Conservation (phyloP, 2,113 vertebrate genomes). For the Bufo gargarizans region DNA sequence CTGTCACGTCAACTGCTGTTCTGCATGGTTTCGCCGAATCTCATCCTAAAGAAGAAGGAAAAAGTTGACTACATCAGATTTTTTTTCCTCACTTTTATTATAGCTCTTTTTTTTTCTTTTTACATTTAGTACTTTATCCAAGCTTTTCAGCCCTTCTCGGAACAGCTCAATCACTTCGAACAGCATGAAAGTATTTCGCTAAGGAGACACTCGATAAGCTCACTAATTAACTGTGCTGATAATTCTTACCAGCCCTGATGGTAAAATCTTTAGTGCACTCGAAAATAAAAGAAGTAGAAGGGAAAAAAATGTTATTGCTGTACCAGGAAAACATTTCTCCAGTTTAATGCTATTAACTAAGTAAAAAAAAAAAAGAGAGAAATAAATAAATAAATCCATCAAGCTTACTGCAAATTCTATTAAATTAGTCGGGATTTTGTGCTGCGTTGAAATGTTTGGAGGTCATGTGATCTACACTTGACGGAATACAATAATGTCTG, state of each 20-base stretch:
- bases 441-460: conserved; percentile 13
- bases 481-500: conserved; percentile 11
- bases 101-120: background rate
- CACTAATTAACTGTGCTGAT: conserved; percentile 35
- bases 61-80: conserved; percentile 47
- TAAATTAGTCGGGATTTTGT: conserved; percentile 7
- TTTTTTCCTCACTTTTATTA: conserved; percentile 1
- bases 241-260: conserved; percentile 46
- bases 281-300: conserved; percentile 17
- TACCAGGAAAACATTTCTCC: conserved; percentile 40
- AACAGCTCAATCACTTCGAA: conserved; percentile 40
- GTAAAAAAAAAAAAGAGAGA: background rate
- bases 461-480: conserved; percentile 38
- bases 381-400: conserved; percentile 1
- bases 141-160: conserved; percentile 4
- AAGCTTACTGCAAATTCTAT: conserved; percentile 27
- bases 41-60: background rate
- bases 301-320: conserved; percentile 10
- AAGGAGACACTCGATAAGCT: conserved; percentile 36
- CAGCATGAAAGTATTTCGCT: conserved; percentile 24
- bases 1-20: conserved; percentile 62
- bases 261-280: conserved; percentile 46
- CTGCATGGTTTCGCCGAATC: conserved; percentile 50
- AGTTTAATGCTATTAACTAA: conserved; percentile 27
- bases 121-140: background rate